phyloP scores from a whole-genome alignment of 64 coral and sea anemone genomes.

The Dendrophyllia cribrosa region DNA sequence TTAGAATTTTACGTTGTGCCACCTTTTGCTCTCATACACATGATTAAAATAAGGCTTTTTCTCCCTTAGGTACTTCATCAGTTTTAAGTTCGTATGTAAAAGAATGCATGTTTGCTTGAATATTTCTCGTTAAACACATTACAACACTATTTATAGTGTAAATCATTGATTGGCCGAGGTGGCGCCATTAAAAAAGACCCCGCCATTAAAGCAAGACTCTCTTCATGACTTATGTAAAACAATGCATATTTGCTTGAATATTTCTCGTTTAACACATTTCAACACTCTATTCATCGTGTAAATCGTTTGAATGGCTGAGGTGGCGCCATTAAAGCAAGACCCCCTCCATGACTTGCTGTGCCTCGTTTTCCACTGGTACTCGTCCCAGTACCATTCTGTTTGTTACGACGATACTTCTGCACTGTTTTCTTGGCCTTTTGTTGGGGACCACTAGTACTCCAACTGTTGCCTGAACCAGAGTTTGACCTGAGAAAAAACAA shows the following conservation, averaged over 20 bases:
- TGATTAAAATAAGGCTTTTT: too few species aligned
- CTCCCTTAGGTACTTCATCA: too few species aligned
- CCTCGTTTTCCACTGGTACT: background rate
- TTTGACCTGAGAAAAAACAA: background rate
- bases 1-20: too few species aligned
- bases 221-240: too few species aligned
- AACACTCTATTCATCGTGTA: background rate
- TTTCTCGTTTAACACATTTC: too few species aligned
- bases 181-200: background rate
- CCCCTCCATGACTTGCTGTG: background rate
- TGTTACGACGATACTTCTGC: slow-evolving; percentile 14
- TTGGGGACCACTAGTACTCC: background rate
- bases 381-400: background rate
- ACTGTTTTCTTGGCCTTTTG: slow-evolving; percentile 8
- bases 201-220: background rate
- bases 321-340: slow-evolving; percentile 54
- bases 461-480: background rate
- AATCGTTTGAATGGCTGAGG: slow-evolving; percentile 30
- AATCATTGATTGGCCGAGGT: background rate
- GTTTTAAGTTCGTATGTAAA: too few species aligned
- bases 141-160: background rate
- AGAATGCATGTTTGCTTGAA: too few species aligned
- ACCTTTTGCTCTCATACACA: too few species aligned
- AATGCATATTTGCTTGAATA: too few species aligned
- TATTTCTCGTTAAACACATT: too few species aligned